These are phyloP conservation scores for Nycticebus coucang DNA, from an alignment of 2,113 vertebrate genomes.

Conservation along the genomic window DNA sequence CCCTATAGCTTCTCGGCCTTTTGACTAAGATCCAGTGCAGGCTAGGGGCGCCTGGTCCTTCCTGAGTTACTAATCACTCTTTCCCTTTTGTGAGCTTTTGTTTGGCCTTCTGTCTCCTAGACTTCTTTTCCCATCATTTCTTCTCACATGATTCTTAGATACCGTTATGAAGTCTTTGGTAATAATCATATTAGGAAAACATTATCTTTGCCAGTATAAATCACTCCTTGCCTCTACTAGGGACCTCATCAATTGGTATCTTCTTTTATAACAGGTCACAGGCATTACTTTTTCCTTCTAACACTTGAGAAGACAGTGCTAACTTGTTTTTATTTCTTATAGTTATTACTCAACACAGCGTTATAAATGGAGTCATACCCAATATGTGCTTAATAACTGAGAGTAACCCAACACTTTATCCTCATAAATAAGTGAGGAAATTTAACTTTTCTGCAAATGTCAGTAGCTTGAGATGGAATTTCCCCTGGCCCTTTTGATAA, in stretches of 20 bases:
- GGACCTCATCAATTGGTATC: neutral
- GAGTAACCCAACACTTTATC: neutral
- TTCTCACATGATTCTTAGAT: neutral
- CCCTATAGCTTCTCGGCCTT: too few species aligned
- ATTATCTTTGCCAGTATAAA: neutral
- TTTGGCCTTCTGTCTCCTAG: neutral
- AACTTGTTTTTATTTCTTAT: neutral
- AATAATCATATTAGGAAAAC: neutral
- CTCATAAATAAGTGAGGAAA: neutral
- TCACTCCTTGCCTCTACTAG: neutral
- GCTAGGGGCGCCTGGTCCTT: accelerated
- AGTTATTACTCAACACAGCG: neutral
- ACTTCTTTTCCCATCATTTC: neutral
- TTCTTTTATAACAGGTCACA: neutral
- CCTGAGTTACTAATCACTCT: accelerated
- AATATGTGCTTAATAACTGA: neutral
- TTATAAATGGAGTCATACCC: neutral
- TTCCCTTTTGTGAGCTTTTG: neutral
- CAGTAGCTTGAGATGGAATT: neutral
- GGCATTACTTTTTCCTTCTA: neutral
- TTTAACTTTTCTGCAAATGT: neutral
- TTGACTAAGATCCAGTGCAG: too few species aligned
- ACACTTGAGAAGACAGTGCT: accelerated
- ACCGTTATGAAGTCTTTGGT: neutral
- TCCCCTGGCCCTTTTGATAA: neutral